Conservation (phyloP, 2,797 vertebrate genomes). For the Myioborus melanocephalus region DNA sequence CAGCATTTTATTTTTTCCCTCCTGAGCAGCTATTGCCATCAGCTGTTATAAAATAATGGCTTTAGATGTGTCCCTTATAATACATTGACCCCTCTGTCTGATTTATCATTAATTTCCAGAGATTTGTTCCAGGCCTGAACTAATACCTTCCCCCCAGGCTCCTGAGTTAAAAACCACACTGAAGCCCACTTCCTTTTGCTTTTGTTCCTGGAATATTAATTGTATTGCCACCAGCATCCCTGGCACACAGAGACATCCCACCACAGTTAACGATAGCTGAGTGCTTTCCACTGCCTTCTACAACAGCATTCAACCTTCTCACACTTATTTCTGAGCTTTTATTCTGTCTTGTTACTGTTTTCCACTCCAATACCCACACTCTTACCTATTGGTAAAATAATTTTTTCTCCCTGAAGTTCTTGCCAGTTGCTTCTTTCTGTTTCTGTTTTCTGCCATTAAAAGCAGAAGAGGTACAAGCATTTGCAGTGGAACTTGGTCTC, state of each 20-base stretch:
- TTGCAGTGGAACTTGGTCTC: neutral
- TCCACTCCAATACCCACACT: neutral
- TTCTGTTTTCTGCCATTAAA: neutral
- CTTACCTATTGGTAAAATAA: neutral
- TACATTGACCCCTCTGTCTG: conserved; percentile 64
- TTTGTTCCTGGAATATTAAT: conserved; percentile 50
- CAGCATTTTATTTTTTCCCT: conserved; percentile 66
- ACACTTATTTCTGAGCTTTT: neutral
- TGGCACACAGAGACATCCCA: neutral
- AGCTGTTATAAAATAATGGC: conserved; percentile 69
- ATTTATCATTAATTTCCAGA: conserved; percentile 72
- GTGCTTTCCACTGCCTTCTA: neutral
- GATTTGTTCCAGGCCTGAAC: conserved; percentile 61
- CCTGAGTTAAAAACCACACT: conserved; percentile 42
- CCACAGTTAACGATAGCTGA: neutral
- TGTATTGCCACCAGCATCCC: neutral
- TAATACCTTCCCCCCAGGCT: conserved; percentile 51
- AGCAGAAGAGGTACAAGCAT: fast-evolving
- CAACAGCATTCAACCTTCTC: neutral
- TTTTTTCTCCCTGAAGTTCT: neutral
- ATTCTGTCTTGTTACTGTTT: neutral
- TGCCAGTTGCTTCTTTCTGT: neutral
- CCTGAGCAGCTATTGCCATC: conserved; percentile 45
- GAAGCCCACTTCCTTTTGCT: conserved; percentile 20
- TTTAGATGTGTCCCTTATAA: conserved; percentile 67